phyloP scores from a whole-genome alignment of 2,888 invertebrate species.

The Selenia dentaria region DNA sequence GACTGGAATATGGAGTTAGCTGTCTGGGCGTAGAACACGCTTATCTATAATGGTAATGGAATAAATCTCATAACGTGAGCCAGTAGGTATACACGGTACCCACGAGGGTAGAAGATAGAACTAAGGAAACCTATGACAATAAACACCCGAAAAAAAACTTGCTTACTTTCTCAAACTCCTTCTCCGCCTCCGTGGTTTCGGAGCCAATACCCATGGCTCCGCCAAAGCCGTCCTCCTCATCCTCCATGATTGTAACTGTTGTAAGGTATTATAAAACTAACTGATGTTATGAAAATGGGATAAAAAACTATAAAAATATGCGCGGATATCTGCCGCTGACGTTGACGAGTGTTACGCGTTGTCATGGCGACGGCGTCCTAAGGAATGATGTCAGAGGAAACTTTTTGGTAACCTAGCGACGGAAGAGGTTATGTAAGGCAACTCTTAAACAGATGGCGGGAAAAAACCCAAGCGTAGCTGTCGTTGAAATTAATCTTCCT shows the following conservation, averaged over 20 bases:
- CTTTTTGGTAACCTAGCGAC: constrained; percentile 5
- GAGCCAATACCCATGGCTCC: constrained; percentile 60
- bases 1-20: no score
- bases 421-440: constrained; percentile 3
- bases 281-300: constrained; percentile 34
- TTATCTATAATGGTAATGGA: no score
- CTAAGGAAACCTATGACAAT: no score
- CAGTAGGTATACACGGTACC: no score
- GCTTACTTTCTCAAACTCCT: constrained; percentile 65
- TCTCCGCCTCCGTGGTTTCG: constrained; percentile 74
- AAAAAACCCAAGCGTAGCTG: no score
- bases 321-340: constrained; percentile 13
- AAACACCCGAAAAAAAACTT: neutral
- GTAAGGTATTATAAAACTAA: constrained; percentile 27
- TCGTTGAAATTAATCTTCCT: no score
- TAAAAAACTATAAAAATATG: constrained; percentile 36
- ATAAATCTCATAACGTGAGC: no score
- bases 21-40: no score
- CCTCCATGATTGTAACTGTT: constrained; percentile 48
- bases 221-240: constrained; percentile 64
- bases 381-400: constrained; percentile 1
- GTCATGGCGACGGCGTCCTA: constrained; percentile 33
- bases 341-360: constrained; percentile 28
- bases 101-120: no score
- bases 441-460: no score